These are phyloP conservation scores for Xyrichtys novacula DNA, from an alignment of 2,797 vertebrate genomes.

Conservation along the genomic window DNA sequence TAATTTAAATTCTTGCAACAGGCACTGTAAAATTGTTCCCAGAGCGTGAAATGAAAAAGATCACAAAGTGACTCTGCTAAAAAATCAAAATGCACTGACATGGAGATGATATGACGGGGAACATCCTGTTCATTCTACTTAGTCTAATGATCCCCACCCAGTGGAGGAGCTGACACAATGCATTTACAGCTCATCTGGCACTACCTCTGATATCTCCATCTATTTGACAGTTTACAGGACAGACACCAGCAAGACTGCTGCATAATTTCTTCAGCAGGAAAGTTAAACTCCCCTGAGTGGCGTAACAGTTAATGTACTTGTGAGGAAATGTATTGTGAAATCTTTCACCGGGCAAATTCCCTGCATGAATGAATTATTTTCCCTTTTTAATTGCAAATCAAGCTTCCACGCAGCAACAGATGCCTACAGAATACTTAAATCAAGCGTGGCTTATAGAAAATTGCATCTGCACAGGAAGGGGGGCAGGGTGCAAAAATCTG, in stretches of 20 bases:
- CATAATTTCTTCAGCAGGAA: constrained; percentile 1
- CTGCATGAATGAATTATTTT: constrained; percentile 29
- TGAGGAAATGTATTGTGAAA: constrained; percentile 30
- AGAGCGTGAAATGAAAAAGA: constrained; percentile 43
- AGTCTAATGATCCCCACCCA: constrained; percentile 61
- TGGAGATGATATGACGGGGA: constrained; percentile 3
- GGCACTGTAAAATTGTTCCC: constrained; percentile 5
- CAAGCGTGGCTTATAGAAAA: constrained; percentile 36
- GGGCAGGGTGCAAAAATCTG: constrained; percentile 6
- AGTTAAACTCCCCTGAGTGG: not conserved
- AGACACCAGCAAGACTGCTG: constrained; percentile 5
- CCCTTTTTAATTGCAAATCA: constrained; percentile 49
- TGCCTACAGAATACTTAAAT: constrained; percentile 51
- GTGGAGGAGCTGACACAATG: constrained; percentile 28
- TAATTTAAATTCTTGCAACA: constrained; percentile 3
- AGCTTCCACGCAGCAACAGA: constrained; percentile 54
- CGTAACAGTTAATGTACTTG: constrained; percentile 11
- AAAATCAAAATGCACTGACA: constrained; percentile 35
- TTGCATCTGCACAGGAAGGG: constrained; percentile 33
- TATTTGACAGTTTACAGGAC: not conserved
- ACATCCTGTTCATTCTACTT: constrained; percentile 22
- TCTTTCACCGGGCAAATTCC: constrained; percentile 16
- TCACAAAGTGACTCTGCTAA: constrained; percentile 19
- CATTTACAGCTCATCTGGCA: constrained; percentile 27
- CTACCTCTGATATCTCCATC: constrained; percentile 22